Conservation (phyloP, 2,113 vertebrate genomes). For the Clarias magur region DNA sequence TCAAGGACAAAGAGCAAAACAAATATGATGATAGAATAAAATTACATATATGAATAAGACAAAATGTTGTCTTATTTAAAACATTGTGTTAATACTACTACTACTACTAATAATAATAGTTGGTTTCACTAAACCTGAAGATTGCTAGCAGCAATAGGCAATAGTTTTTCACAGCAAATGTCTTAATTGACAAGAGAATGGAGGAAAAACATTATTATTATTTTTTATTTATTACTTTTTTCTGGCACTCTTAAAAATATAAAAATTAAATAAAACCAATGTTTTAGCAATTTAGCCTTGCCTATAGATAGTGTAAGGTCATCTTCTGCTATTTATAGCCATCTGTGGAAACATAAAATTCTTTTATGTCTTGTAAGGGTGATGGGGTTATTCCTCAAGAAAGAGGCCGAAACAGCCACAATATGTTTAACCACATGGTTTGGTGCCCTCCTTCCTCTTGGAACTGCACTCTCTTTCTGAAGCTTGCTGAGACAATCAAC, state of each 20-base stretch:
- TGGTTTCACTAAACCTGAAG: background rate
- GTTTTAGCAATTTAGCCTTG: background rate
- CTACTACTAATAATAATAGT: background rate
- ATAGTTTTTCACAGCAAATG: background rate
- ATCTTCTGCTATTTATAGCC: background rate
- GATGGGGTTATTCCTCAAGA: slow-evolving; percentile 27
- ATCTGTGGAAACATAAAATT: slow-evolving; percentile 23
- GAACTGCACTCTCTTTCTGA: slow-evolving; percentile 50
- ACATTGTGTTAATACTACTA: too few relatives aligned
- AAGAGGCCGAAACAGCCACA: slow-evolving; percentile 37
- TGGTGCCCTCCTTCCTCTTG: slow-evolving; percentile 37
- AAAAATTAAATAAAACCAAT: background rate
- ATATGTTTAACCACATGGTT: slow-evolving; percentile 50
- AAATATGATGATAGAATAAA: background rate
- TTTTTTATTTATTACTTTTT: background rate
- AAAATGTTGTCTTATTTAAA: too few relatives aligned
- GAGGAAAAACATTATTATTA: background rate
- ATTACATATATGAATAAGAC: too few relatives aligned
- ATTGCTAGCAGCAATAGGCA: background rate
- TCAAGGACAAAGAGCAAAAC: background rate
- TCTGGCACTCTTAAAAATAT: background rate
- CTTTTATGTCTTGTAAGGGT: slow-evolving; percentile 6
- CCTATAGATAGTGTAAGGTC: background rate
- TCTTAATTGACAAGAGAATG: background rate
- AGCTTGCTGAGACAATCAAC: slow-evolving; percentile 66